Base-by-base conservation (phyloP, 2,888 invertebrate genomes). In the Argyresthia goedartella region DNA sequence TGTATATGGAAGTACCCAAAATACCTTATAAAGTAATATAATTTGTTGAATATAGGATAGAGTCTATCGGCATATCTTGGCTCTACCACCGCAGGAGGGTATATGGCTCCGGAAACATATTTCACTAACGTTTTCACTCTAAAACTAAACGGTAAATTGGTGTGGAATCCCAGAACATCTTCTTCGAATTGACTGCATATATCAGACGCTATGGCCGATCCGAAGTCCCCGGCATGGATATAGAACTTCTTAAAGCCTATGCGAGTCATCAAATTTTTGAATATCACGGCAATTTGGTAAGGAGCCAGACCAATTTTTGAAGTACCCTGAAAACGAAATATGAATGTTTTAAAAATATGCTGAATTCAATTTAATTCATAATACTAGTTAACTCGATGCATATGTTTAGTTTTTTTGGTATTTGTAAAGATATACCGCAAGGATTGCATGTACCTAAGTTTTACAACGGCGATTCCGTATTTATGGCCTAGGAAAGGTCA, bases 1-100 rank as follows among this genome's bases (percentile, higher is more conserved):
- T 50, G 50, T 14, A 50, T 33, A 16, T 41, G 41, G 15, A 50
- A 42, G 15, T 50, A 50, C 11, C 50, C 50, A 11, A 46, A 50
- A 34, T 50, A 15, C 7, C 13, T 42, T 39, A 11, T 25, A 42
- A 10, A 8, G 16, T n/a, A 49, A 47, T 44, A 44, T 10, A 44
- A 4, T 3, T 15, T 44, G 9, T 14, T 15, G n/a, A 33, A 46
- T 15, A 49, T 9, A 10, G 48, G 48, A 36, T 49, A 49, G 13
- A 49, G n/a, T 14, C 48, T 49, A 13, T 49, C 48, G 0, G 6
- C 36, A 49, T 49, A 49, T 13, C 35, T 9, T 16, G 48, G 48
- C 8, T 49, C 14, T 8, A n/a, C 36, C 2, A 50, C 50, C 1
- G 50, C 41, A 4, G 11, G 11, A 16, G 50, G 50, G n/a, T n/a